Percentiles rank a stretch among this genome's conserved stretches.
phyloP scores from a whole-genome alignment of 2,797 vertebrate genomes.

The Ptychadena robeensis region DNA sequence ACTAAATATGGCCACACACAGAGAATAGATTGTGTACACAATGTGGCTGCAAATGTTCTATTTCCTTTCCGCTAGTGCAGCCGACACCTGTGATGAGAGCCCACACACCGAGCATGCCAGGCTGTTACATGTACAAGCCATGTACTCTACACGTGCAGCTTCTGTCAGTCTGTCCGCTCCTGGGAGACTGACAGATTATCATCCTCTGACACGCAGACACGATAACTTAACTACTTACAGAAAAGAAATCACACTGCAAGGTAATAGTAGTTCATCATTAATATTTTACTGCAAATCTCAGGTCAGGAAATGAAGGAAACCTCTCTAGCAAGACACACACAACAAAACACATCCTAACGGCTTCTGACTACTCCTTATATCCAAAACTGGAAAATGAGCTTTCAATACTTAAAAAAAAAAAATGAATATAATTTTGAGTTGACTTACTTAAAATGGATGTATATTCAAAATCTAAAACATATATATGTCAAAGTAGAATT shows the following conservation, averaged over 20 bases:
- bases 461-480: no score
- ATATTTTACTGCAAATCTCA: no score
- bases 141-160: neutral
- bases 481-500: no score
- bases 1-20: conserved; percentile 48
- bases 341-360: no score
- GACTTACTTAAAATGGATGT: no score
- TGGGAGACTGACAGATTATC: neutral
- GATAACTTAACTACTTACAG: neutral
- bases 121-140: neutral
- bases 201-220: neutral
- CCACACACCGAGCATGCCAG: conserved; percentile 46
- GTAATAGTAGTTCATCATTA: no score
- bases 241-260: neutral
- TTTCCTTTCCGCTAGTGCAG: conserved; percentile 33
- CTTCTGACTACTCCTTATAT: no score
- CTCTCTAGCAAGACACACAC: no score
- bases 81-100: conserved; percentile 40
- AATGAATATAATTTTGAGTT: no score
- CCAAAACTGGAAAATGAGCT: no score
- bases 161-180: neutral
- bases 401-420: no score
- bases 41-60: conserved; percentile 30
- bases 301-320: no score
- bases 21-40: conserved; percentile 29